Base-by-base conservation (phyloP, 2,113 vertebrate genomes). In the Puma concolor region DNA sequence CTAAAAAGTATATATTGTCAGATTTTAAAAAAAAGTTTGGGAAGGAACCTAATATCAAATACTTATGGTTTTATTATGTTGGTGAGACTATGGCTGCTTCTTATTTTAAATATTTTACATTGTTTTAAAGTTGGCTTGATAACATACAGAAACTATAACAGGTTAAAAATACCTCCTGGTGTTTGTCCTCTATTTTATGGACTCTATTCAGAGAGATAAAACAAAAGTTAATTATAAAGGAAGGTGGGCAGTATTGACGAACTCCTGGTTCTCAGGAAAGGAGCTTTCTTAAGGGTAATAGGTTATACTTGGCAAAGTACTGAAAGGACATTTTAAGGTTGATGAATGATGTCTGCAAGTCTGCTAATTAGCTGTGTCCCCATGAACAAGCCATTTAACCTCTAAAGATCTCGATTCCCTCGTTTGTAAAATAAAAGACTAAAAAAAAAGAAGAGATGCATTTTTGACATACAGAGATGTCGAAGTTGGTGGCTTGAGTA, bases 191-290 rank as follows among this genome's bases (percentile, higher is more conserved):
- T 87, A 44, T 89, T 93, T 95, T 95, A 92, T 96, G 88, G 66
- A 95, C 82, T 97, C 81, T 83, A 93, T 97, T 93, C 91, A 96
- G 94, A 95, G 82, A 91, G 94, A 93, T 72, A 92, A 96, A 94
- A 93, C 79, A 79, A 81, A 97, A 98, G 91, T 96, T 97, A 97
- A 97, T 97, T 96, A 95, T 84, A 95, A 96, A 93, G 85, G 67
- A 93, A 98, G 89, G 77, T 82, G 63, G 91, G 33, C 64, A 82
- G 69, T 95, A 97, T 87, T 95, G 98, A 96, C 0, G n/a, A 96
- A 93, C 50, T 92, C 94, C 86, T 69, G 9, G 82, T 38, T 97
- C 82, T 93, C 81, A 50, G 79, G 84, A 93, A 88, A 93, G 89
- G 77, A 41, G 82, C 72, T 96, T 92, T 88, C 97, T 96, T 96